phyloP scores from a whole-genome alignment of 1,140 invertebrate species.

The Ips typographus region DNA sequence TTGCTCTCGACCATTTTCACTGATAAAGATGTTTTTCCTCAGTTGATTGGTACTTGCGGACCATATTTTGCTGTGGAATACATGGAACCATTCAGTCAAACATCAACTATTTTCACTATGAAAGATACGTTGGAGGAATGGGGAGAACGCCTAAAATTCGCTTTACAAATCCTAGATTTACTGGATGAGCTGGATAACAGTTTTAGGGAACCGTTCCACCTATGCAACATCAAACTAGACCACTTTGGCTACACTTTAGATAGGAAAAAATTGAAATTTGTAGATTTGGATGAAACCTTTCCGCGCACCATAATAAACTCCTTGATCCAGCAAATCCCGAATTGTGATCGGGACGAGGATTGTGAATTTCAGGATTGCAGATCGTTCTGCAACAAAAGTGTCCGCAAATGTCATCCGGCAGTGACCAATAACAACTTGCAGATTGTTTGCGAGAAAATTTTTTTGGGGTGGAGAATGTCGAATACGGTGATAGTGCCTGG shows the following conservation, averaged over 20 bases:
- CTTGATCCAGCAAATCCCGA: slow-evolving; percentile 52
- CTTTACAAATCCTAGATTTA: slow-evolving; percentile 63
- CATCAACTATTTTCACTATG: slow-evolving; percentile 37
- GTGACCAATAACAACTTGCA: slow-evolving; percentile 66
- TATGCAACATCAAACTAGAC: slow-evolving; percentile 68
- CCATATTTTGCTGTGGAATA: slow-evolving; percentile 62
- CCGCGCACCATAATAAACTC: slow-evolving; percentile 54
- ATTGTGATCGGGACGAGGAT: slow-evolving; percentile 59
- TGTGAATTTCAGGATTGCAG: slow-evolving; percentile 68
- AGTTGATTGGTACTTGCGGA: slow-evolving; percentile 66
- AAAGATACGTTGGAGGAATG: slow-evolving; percentile 54
- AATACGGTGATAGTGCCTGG: slow-evolving; percentile 63
- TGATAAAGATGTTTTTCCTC: slow-evolving; percentile 63
- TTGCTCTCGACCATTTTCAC: slow-evolving; percentile 60
- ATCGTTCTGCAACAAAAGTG: slow-evolving; percentile 57
- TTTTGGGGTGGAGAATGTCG: slow-evolving; percentile 62
- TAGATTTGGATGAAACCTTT: slow-evolving; percentile 62
- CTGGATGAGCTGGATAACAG: slow-evolving; percentile 60
- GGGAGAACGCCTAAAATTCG: slow-evolving; percentile 56
- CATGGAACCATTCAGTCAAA: slow-evolving; percentile 50
- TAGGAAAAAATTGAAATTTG: slow-evolving; percentile 58
- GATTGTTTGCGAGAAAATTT: slow-evolving; percentile 65
- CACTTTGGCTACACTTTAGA: slow-evolving; percentile 64
- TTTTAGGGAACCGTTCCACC: slow-evolving; percentile 60
- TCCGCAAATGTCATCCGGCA: slow-evolving; percentile 55